phyloP scores from a whole-genome alignment of 2,113 vertebrate genomes.

The Pelecanoides urinatrix region DNA sequence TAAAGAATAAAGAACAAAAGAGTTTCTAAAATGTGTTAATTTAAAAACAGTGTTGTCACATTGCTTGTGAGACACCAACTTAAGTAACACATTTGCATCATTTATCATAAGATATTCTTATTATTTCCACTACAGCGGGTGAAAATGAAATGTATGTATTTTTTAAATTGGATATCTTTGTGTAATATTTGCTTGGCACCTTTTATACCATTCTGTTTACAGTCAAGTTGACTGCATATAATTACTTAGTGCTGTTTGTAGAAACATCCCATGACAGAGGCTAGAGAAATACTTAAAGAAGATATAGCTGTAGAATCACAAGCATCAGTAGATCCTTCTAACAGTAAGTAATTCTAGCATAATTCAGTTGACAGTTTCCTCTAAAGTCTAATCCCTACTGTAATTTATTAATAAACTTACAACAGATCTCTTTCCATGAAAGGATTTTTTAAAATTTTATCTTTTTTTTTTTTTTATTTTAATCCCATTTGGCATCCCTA shows the following conservation, averaged over 20 bases:
- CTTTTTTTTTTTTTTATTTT: background rate
- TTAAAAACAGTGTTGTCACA: background rate
- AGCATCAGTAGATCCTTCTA: background rate
- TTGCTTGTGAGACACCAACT: background rate
- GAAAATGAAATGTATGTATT: background rate
- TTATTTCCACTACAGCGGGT: background rate
- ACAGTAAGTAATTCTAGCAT: background rate
- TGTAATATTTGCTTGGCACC: background rate
- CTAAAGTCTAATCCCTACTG: background rate
- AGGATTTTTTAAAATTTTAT: background rate
- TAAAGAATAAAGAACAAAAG: background rate
- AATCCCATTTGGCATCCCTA: background rate
- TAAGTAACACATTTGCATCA: background rate
- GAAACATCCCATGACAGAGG: background rate
- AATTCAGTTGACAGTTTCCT: background rate
- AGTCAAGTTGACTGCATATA: background rate
- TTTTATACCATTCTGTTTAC: background rate
- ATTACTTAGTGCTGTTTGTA: background rate
- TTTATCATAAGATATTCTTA: background rate
- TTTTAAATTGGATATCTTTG: background rate
- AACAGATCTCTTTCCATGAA: background rate
- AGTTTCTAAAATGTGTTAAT: background rate
- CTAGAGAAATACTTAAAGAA: background rate
- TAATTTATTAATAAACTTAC: background rate
- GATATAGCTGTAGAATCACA: background rate